Conservation (phyloP, 2,888 invertebrate species). For the Galeopsomyia nigrocyanea region DNA sequence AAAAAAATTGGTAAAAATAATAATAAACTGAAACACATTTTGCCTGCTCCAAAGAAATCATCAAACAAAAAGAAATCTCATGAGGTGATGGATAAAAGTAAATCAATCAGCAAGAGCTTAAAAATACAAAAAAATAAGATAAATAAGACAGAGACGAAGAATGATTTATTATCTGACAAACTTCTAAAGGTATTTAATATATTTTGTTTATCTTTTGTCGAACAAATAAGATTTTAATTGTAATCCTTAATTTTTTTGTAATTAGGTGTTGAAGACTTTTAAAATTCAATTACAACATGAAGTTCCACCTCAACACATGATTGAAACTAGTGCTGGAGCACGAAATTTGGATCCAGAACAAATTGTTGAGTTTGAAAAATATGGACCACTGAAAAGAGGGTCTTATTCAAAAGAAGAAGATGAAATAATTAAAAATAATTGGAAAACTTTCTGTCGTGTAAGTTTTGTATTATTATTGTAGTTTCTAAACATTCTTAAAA, state of each 20-base stretch:
- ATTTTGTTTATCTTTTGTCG: conserved; percentile 7
- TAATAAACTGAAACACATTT: background rate
- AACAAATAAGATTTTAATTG: background rate
- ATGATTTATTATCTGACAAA: background rate
- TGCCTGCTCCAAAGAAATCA: background rate
- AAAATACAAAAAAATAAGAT: background rate
- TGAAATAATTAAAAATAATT: conserved; percentile 55
- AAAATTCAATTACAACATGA: conserved; percentile 52
- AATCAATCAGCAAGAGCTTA: background rate
- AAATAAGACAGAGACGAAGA: background rate
- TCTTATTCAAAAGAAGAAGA: conserved; percentile 53
- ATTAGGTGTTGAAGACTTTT: conserved; percentile 53
- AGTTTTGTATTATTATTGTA: background rate
- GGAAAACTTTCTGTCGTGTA: conserved; percentile 59
- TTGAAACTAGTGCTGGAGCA: conserved; percentile 50
- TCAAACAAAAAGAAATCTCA: background rate
- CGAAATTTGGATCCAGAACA: conserved; percentile 41
- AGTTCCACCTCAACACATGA: conserved; percentile 58
- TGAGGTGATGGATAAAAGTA: background rate
- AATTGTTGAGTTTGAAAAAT: conserved; percentile 47
- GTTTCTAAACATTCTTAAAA: background rate
- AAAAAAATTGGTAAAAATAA: conserved; percentile 2
- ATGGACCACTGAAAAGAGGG: conserved; percentile 54
- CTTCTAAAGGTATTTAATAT: conserved; percentile 22
- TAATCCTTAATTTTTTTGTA: conserved; percentile 11